A percentile compares a stretch with the other conserved stretches of the same genome.
phyloP scores from a whole-genome alignment of 2,797 vertebrate species.

The Amblyraja radiata region DNA sequence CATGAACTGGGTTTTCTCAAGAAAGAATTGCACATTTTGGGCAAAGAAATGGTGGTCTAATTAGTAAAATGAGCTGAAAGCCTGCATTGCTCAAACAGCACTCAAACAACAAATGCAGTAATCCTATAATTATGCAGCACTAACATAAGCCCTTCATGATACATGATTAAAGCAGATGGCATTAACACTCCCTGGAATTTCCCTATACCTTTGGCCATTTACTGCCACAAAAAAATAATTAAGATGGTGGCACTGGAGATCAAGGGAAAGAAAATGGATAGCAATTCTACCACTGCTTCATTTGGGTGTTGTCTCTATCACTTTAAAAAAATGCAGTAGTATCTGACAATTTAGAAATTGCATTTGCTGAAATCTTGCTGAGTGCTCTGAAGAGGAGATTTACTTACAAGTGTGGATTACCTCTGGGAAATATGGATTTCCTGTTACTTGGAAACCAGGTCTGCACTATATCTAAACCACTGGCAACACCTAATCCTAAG shows the following conservation, averaged over 20 bases:
- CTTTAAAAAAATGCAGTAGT: neutral
- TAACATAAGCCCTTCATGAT: neutral
- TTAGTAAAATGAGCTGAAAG: neutral
- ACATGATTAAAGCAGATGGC: neutral
- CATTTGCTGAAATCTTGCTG: neutral
- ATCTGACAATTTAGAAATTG: neutral
- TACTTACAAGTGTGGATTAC: neutral
- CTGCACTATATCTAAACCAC: neutral
- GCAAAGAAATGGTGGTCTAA: neutral
- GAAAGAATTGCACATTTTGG: neutral
- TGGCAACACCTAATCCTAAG: neutral
- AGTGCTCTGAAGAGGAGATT: neutral
- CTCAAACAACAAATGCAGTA: neutral
- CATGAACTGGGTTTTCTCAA: neutral
- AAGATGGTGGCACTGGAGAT: neutral
- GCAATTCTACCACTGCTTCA: neutral
- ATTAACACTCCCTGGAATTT: neutral
- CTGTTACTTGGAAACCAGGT: neutral
- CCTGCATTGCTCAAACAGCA: neutral
- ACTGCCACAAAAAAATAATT: neutral
- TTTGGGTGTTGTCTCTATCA: neutral
- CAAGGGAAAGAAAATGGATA: neutral
- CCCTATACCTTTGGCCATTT: neutral
- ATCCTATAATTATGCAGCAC: neutral
- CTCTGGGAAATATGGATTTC: neutral